phyloP scores from a whole-genome alignment of 64 coral and sea anemone species.

The Platygyra sinensis region DNA sequence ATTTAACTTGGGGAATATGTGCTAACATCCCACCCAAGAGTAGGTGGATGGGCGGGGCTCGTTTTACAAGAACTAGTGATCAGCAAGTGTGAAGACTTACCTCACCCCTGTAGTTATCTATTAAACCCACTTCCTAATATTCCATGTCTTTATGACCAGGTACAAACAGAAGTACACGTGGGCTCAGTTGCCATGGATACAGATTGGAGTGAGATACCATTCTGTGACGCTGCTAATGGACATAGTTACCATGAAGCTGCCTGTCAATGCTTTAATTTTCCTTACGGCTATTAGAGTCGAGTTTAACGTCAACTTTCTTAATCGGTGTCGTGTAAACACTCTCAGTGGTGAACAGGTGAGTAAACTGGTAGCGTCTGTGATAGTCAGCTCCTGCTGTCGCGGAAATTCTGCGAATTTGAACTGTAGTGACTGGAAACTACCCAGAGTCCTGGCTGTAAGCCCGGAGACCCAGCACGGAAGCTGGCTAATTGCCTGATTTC shows the following conservation, averaged over 20 bases:
- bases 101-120: neutral
- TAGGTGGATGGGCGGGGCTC: too few species aligned
- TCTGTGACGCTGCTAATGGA: constrained; percentile 87
- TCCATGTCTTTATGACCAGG: constrained; percentile 16
- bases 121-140: neutral
- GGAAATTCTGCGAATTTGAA: too few species aligned
- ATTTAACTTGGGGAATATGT: too few species aligned
- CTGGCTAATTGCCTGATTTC: too few species aligned
- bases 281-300: constrained; percentile 86
- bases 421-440: too few species aligned
- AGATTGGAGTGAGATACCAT: constrained; percentile 92
- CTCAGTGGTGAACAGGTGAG: constrained; percentile 83
- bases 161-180: constrained; percentile 98
- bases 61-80: neutral
- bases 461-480: too few species aligned
- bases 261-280: constrained; percentile 89
- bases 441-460: too few species aligned
- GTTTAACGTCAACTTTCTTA: constrained; percentile 89
- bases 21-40: too few species aligned
- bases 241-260: constrained; percentile 98
- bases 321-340: constrained; percentile 88
- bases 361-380: neutral
- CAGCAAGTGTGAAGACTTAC: neutral
- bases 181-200: constrained; percentile 99
- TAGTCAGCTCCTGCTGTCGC: too few species aligned